Evolutionary conservation across 2,888 invertebrate genomes (phyloP).

Genomic region (Dynastes hyllus): DNA sequence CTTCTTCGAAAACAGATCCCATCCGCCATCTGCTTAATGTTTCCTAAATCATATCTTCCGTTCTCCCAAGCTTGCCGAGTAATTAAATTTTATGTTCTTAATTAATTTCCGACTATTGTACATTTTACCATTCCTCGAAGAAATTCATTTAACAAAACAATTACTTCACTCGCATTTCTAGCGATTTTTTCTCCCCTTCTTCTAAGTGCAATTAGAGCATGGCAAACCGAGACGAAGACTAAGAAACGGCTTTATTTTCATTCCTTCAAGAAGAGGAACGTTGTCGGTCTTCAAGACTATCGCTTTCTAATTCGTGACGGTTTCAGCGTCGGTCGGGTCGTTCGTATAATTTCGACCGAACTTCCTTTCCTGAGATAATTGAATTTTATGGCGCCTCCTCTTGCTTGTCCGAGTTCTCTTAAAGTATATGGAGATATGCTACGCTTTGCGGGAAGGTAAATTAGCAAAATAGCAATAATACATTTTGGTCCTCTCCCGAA

Average conservation of each 20-base stretch:
- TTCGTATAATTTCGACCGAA: slow-evolving; percentile 39
- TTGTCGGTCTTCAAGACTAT: slow-evolving; percentile 15
- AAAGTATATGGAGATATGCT: too few relatives aligned
- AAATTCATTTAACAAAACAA: slow-evolving; percentile 43
- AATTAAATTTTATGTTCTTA: slow-evolving; percentile 31
- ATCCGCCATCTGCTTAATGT: slow-evolving; percentile 11
- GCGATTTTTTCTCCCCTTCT: background rate
- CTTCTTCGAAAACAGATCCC: background rate
- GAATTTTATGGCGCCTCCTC: slow-evolving; percentile 33
- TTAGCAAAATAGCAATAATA: too few relatives aligned
- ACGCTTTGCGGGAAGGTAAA: too few relatives aligned
- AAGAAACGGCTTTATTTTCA: slow-evolving; percentile 1
- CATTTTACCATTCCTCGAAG: slow-evolving; percentile 3
- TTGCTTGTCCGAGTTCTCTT: background rate
- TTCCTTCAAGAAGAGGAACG: background rate
- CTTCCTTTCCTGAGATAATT: slow-evolving; percentile 31
- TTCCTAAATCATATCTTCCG: slow-evolving; percentile 9
- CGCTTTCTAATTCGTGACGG: slow-evolving; percentile 31
- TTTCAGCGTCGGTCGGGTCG: background rate
- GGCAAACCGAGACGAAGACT: background rate
- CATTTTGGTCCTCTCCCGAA: too few relatives aligned
- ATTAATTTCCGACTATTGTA: slow-evolving; percentile 26
- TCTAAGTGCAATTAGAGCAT: background rate
- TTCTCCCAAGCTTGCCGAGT: background rate
- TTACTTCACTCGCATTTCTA: background rate